Percentiles rank a stretch among this genome's conserved stretches.
These are phyloP conservation scores for Zaprionus vittiger DNA, from an alignment of 1,140 invertebrate species.

Conservation along the genomic window DNA sequence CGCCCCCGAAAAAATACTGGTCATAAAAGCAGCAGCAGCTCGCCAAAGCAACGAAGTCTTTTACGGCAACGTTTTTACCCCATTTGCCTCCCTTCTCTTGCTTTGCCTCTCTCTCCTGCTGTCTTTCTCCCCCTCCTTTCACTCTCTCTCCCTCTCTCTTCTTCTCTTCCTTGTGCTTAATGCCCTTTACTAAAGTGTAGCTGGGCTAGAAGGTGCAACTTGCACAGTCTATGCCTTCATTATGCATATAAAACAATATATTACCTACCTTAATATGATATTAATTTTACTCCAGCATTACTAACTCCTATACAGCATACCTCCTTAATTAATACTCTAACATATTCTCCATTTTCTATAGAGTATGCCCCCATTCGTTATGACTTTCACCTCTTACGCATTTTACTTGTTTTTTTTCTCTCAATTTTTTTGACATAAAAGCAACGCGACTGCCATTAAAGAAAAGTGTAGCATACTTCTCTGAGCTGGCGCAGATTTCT, in stretches of 20 bases:
- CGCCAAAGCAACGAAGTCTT: constrained; percentile 31
- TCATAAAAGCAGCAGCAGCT: constrained; percentile 40
- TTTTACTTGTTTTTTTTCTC: constrained; percentile 30
- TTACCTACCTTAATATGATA: too few species aligned
- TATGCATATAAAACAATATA: not conserved
- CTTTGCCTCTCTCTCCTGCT: not conserved
- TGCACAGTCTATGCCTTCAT: not conserved
- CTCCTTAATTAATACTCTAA: not conserved
- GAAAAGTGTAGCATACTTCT: constrained; percentile 78
- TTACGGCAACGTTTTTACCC: constrained; percentile 25
- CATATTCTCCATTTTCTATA: not conserved
- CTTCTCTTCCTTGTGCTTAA: not conserved
- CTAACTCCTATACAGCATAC: too few species aligned
- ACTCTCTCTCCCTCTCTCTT: too few species aligned
- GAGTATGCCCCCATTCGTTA: constrained; percentile 9
- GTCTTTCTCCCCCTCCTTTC: too few species aligned
- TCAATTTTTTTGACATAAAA: constrained; percentile 79
- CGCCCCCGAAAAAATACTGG: constrained; percentile 29
- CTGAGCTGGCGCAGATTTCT: constrained; percentile 46
- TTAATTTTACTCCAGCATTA: too few species aligned
- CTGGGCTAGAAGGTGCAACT: not conserved
- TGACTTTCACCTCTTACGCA: not conserved
- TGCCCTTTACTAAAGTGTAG: not conserved
- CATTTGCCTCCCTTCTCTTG: not conserved
- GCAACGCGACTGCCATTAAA: constrained; percentile 74